Base-by-base conservation (phyloP, 2,888 invertebrate genomes). In the Scaptomyza reducta region DNA sequence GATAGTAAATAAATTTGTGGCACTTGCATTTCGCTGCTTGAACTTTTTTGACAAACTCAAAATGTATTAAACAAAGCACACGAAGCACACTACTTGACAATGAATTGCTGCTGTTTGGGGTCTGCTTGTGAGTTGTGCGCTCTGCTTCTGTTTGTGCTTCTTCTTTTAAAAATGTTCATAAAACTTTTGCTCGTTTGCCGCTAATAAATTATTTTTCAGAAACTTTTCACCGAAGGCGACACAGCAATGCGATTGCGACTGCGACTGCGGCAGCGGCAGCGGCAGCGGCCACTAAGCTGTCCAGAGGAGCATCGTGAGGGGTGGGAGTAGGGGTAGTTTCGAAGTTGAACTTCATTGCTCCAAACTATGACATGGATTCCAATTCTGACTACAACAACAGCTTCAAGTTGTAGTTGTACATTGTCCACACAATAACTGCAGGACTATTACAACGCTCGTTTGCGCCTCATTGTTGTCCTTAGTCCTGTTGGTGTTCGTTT, bases 181-280 rank as follows among this genome's bases (percentile, higher is more conserved):
- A 83, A 83, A 83, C 78, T 81, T 81, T 84, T 79, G 38, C 84
- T 82, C 82, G 84, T 82, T 84, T 82, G 82, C 77, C 79, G 79
- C 85, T 82, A 79, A 82, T 82, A 82, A 82, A 82, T 82, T 84
- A 84, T 82, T 84, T 84, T 79, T 70, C 56, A 72, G 57, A 74
- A 81, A 79, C 54, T 80, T 77, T 81, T 67, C 45, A 57, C 62
- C 67, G 50, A 66, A 54, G 69, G 75, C 71, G 57, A 75, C 65
- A 66, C 64, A 42, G 46, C 56, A 40, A 57, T 47, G 61, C 59
- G 60, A 47, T 45, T 38, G 14, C 38, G 14, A 38, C 14, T 40
- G 1, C 10, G 40, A 16, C 40, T 56, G 44, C 61, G 56, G 49
- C 65, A 2, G 31, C 13, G 31, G 13, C 31, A 33, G 13, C 6